phyloP scores from a whole-genome alignment of 2,888 invertebrate species.

The Itoplectis maculator region DNA sequence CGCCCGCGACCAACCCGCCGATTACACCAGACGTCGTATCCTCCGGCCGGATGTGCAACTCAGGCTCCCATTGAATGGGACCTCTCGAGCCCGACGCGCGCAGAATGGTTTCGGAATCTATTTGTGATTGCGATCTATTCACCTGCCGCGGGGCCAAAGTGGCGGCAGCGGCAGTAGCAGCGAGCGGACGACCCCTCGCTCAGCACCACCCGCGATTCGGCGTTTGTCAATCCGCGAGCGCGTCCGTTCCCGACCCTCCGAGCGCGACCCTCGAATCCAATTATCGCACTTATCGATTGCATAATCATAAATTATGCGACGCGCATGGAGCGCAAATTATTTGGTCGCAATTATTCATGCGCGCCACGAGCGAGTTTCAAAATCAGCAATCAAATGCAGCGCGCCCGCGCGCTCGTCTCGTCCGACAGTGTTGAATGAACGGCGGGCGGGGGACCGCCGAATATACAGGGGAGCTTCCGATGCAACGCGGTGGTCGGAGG shows the following conservation, averaged over 20 bases:
- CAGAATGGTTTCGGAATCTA: slow-evolving; percentile 44
- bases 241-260: not conserved
- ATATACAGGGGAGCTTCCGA: slow-evolving; percentile 12
- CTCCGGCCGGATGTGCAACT: slow-evolving; percentile 45
- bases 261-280: slow-evolving; percentile 46
- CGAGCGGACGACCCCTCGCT: not conserved
- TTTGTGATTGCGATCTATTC: slow-evolving; percentile 62
- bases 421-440: slow-evolving; percentile 51
- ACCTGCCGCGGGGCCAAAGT: slow-evolving; percentile 53
- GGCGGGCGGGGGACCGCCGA: slow-evolving; percentile 22
- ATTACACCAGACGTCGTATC: slow-evolving; percentile 46
- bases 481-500: not conserved
- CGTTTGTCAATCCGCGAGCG: not conserved
- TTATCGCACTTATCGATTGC: slow-evolving; percentile 60
- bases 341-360: slow-evolving; percentile 57
- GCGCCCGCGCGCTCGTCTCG: too few species aligned
- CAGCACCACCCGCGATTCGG: slow-evolving; percentile 30
- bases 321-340: slow-evolving; percentile 55
- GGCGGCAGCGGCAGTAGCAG: not conserved
- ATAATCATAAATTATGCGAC: slow-evolving; percentile 58
- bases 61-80: slow-evolving; percentile 32
- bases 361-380: slow-evolving; percentile 37
- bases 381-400: slow-evolving; percentile 49
- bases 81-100: not conserved
- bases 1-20: not conserved